phyloP scores from a whole-genome alignment of 2,888 invertebrate genomes.

The Alviniconcha strummeri region DNA sequence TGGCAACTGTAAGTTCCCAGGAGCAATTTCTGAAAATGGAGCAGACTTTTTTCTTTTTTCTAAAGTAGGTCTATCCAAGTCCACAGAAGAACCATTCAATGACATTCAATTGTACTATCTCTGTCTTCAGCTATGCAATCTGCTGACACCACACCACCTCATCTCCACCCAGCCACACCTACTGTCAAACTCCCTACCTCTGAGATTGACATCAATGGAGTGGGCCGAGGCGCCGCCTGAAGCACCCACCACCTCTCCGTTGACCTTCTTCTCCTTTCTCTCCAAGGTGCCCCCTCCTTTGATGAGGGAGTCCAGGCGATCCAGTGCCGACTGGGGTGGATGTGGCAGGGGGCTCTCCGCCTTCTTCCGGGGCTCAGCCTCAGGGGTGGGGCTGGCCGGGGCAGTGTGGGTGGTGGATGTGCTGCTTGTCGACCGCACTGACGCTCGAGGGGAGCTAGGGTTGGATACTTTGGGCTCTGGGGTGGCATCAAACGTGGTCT shows the following conservation, averaged over 20 bases:
- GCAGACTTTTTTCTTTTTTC: no score
- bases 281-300: constrained; percentile 77
- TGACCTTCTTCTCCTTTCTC: constrained; percentile 29
- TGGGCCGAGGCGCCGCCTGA: constrained; percentile 23
- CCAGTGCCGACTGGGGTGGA: constrained; percentile 75
- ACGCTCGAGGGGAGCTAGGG: constrained; percentile 31
- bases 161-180: no score
- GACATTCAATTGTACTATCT: no score
- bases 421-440: constrained; percentile 35
- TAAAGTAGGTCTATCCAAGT: no score
- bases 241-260: constrained; percentile 10
- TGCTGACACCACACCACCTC: no score
- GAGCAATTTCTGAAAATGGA: no score
- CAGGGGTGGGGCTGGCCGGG: constrained; percentile 33
- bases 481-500: constrained; percentile 39
- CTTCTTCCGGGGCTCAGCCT: constrained; percentile 33
- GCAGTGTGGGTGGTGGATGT: constrained; percentile 36
- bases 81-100: no score
- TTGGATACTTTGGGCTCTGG: constrained; percentile 31
- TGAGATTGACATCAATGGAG: constrained; percentile 46
- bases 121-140: no score
- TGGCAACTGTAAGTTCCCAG: no score
- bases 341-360: constrained; percentile 36
- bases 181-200: constrained; percentile 44
- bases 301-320: constrained; percentile 83